Conservation (phyloP, 2,888 invertebrate genomes). For the Plebejus argus region DNA sequence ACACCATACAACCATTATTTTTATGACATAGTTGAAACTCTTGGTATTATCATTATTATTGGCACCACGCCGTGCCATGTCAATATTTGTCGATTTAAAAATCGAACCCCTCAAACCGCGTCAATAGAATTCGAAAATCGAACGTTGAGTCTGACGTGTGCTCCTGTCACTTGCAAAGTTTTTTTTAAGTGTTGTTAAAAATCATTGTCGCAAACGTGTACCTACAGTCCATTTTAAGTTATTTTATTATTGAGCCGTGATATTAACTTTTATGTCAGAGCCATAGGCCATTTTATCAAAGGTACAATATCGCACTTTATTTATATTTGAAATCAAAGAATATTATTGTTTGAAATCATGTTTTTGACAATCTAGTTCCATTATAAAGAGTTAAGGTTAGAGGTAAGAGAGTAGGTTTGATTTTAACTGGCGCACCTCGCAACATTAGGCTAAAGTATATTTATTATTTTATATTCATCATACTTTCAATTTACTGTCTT, state of each 20-base stretch:
- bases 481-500: no score
- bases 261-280: neutral
- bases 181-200: conserved; percentile 44
- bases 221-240: neutral
- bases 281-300: neutral
- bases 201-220: neutral
- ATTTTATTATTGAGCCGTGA: neutral
- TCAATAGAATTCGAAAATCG: conserved; percentile 74
- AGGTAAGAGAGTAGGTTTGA: no score
- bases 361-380: neutral
- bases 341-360: neutral
- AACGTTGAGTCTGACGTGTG: conserved; percentile 64
- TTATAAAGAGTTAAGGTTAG: neutral
- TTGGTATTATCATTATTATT: neutral
- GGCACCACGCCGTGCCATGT: neutral
- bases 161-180: conserved; percentile 50
- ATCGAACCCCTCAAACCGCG: conserved; percentile 51
- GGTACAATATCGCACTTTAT: neutral
- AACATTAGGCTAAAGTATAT: neutral
- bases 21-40: neutral
- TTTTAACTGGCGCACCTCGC: neutral
- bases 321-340: neutral
- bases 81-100: conserved; percentile 26
- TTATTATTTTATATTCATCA: no score
- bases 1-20: neutral